phyloP scores from a whole-genome alignment of 1,140 invertebrate species.

The Ephestia elutella region DNA sequence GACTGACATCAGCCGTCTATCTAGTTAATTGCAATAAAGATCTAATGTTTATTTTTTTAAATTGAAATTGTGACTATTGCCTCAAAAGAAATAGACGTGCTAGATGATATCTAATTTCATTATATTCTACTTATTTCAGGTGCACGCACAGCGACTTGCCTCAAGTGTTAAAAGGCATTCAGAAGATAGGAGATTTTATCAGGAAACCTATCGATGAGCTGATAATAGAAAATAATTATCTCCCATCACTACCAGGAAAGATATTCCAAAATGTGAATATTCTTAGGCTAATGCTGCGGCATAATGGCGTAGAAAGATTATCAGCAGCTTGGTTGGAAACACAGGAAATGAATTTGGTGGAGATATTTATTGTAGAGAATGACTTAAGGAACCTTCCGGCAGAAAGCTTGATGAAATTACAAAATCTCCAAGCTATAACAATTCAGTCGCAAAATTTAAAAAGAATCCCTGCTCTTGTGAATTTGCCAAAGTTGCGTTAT shows the following conservation, averaged over 20 bases:
- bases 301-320: slow-evolving; percentile 87
- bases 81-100: too few species aligned
- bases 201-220: slow-evolving; percentile 85
- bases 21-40: too few species aligned
- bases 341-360: slow-evolving; percentile 83
- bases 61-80: too few species aligned
- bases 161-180: slow-evolving; percentile 82
- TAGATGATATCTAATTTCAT: neutral
- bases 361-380: slow-evolving; percentile 89
- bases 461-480: slow-evolving; percentile 80
- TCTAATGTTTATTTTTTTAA: too few species aligned
- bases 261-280: slow-evolving; percentile 84
- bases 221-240: slow-evolving; percentile 89
- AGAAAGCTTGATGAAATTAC: slow-evolving; percentile 83
- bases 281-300: slow-evolving; percentile 85
- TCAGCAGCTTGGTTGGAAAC: slow-evolving; percentile 86
- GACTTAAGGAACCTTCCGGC: slow-evolving; percentile 84
- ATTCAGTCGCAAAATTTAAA: slow-evolving; percentile 84
- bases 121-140: slow-evolving; percentile 73
- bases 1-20: too few species aligned
- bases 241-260: slow-evolving; percentile 85
- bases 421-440: slow-evolving; percentile 86
- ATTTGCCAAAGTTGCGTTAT: slow-evolving; percentile 78
- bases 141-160: slow-evolving; percentile 89
- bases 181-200: slow-evolving; percentile 80